phyloP scores from a whole-genome alignment of 2,113 vertebrate species.

The Scatophagus argus region DNA sequence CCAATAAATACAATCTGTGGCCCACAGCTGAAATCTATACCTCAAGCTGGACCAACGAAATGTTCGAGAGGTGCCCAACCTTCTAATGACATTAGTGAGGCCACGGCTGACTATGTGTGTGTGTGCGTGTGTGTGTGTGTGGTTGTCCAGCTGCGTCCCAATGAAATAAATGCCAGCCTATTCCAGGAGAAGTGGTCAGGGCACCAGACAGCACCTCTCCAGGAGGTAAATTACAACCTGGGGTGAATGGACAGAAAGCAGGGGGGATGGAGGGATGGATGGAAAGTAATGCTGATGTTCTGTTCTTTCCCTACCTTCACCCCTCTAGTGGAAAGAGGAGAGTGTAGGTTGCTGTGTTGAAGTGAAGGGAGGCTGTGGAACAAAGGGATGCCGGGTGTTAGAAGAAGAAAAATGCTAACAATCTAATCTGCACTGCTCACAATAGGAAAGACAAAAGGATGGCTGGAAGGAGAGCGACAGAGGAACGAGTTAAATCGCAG shows the following conservation, averaged over 20 bases:
- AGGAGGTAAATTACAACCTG: slow-evolving; percentile 65
- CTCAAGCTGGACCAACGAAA: slow-evolving; percentile 26
- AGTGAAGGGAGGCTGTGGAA: neutral
- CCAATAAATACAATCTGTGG: slow-evolving; percentile 42
- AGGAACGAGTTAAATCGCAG: slow-evolving; percentile 11
- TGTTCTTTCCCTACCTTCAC: too few relatives aligned
- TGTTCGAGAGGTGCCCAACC: neutral
- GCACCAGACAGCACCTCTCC: slow-evolving; percentile 42
- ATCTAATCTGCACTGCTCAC: neutral
- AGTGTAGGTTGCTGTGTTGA: neutral
- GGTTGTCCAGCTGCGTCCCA: slow-evolving; percentile 35
- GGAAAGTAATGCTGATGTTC: too few relatives aligned
- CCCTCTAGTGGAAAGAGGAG: neutral
- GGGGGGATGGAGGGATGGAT: neutral
- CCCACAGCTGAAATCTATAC: slow-evolving; percentile 57
- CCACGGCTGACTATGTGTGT: neutral
- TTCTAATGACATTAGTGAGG: slow-evolving; percentile 36
- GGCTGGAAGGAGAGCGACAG: neutral
- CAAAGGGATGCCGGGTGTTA: neutral
- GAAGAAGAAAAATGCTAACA: neutral
- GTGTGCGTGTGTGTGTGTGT: slow-evolving; percentile 22
- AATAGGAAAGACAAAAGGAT: neutral
- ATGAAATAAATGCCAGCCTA: slow-evolving; percentile 47
- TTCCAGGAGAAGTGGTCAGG: slow-evolving; percentile 70
- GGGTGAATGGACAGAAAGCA: neutral